Evolutionary conservation across 2,797 vertebrate species (phyloP), one percentile per base, ranked within the genome.

Genomic region (Percopsis omiscomaycus): DNA sequence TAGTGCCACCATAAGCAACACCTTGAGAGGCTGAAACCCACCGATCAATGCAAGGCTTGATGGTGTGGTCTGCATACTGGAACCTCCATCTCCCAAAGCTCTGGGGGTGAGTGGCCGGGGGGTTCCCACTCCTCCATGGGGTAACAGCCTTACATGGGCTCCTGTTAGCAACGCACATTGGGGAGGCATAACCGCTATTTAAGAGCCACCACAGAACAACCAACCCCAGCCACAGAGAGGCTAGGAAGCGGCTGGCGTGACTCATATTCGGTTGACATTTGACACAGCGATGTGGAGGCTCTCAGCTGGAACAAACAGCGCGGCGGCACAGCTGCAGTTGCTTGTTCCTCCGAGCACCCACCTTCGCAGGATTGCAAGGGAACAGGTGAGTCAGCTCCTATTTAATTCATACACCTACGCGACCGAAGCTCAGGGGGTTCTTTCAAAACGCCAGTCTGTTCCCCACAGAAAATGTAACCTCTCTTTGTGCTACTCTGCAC

Each of bases 31-130:
- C 77, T 81, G 79, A 84, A 81, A 81, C 80, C 71, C 74, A 69
- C 66, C 65, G 80, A 88, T 89, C 85, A 86, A 82, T 84, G 81
- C 59, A 44, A 51, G 46, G 79, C 86, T 86, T 83, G 83, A 73
- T 75, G 84, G 68, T 83, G 74, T 72, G 32, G 55, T 64, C 52
- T 70, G 47, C 72, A 28, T 71, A 61, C 58, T 69, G 66, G 80
- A 82, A 78, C 61, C 65, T 72, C 81, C 56, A 74, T 78, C 74
- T 62, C 59, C 1, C 5, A 55, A 66, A 66, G 22, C 54, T 73
- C 76, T 59, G 58, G 3, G 67, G 68, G 69, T 37, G 69, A 67
- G 66, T 59, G 64, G 69, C 55, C 55, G 58, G 9, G 6, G 9
- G 6, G 6, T 9, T 74, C 64, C 66, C 62, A 74, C 57, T 8